Conservation (phyloP, 53 echinoderm and acorn worm species). For the Echinarachnius parma region DNA sequence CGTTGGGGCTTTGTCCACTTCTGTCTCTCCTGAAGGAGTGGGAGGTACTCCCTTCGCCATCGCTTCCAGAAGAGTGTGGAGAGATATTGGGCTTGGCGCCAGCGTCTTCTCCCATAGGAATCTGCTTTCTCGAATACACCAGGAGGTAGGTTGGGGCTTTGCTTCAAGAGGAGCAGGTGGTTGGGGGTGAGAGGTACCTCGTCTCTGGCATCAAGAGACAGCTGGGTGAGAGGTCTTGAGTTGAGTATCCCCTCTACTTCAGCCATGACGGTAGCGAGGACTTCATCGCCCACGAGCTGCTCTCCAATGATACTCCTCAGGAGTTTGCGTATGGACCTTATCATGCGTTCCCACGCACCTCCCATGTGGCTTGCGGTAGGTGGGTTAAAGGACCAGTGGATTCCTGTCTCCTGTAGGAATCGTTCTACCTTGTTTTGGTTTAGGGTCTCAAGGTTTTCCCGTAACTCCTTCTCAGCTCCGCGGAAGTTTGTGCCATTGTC, state of each 20-base stretch:
- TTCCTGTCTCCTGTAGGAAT: conserved; percentile 28
- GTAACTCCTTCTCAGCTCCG: conserved; percentile 36
- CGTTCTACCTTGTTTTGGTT: conserved; percentile 29
- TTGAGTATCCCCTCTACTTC: conserved; percentile 72
- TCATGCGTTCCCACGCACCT: conserved; percentile 65
- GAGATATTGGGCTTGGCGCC: conserved; percentile 56
- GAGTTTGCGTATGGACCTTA: conserved; percentile 43
- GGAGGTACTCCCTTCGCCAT: conserved; percentile 57
- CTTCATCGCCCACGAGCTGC: conserved; percentile 42
- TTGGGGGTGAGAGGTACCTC: conserved; percentile 53
- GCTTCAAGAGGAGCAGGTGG: conserved; percentile 53
- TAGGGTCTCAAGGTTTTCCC: conserved; percentile 19
- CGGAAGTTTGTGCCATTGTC: conserved; percentile 70
- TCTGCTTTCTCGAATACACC: conserved; percentile 28
- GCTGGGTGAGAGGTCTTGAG: conserved; percentile 52
- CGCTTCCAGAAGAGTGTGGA: conserved; percentile 49
- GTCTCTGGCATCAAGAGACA: conserved; percentile 47
- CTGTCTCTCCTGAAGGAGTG: conserved; percentile 40
- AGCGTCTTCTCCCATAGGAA: conserved; percentile 27
- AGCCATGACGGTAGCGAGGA: conserved; percentile 41
- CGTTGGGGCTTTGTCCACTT: conserved; percentile 42
- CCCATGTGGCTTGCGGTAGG: conserved; percentile 60
- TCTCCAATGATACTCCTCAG: conserved; percentile 34
- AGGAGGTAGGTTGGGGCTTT: conserved; percentile 19
- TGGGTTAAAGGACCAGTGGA: conserved; percentile 64